Percentiles rank a stretch among this genome's conserved stretches.
phyloP scores from a whole-genome alignment of 2,113 vertebrate species.

The Cyanoramphus novaezelandiae region DNA sequence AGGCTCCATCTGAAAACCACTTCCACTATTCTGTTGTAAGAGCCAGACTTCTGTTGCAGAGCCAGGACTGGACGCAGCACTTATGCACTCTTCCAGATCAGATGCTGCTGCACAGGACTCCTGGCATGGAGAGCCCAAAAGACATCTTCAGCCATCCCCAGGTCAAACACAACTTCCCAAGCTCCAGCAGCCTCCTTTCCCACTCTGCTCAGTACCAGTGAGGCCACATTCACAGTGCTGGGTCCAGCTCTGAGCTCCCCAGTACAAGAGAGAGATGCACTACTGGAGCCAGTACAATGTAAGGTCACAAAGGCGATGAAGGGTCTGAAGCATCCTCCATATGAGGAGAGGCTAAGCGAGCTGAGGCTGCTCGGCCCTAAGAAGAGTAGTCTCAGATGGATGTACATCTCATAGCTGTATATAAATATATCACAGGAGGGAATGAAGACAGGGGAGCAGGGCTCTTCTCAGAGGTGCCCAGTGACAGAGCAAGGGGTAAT shows the following conservation, averaged over 20 bases:
- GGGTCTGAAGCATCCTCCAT: not conserved
- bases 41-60: not conserved
- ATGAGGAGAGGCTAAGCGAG: not conserved
- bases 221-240: not conserved
- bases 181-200: not conserved
- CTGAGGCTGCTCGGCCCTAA: not conserved
- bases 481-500: not conserved
- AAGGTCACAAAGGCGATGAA: accelerated
- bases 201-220: not conserved
- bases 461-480: not conserved
- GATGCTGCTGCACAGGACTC: not conserved
- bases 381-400: not conserved
- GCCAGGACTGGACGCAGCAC: no score
- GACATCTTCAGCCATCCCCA: not conserved
- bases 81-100: not conserved
- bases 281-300: not conserved
- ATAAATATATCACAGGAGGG: not conserved
- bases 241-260: not conserved
- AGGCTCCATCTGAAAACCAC: not conserved
- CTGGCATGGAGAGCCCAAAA: not conserved
- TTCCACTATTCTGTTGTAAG: not conserved
- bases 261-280: not conserved
- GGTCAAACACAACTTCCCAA: not conserved
- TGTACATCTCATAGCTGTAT: not conserved
- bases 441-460: not conserved